phyloP scores from a whole-genome alignment of 2,888 invertebrate genomes.

The Rhamnusium bicolor region DNA sequence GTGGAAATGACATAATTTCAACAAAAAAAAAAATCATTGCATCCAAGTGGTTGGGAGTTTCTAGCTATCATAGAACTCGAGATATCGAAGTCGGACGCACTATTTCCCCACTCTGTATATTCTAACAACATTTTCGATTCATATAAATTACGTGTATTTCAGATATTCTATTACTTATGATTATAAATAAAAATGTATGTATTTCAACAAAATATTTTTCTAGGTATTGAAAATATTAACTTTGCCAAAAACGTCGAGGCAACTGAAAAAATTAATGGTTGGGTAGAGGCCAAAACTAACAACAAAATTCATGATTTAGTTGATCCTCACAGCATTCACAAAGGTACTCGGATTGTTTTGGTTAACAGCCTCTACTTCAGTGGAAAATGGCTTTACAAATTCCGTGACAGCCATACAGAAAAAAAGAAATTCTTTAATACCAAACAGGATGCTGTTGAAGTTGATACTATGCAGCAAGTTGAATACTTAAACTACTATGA shows the following conservation, averaged over 20 bases:
- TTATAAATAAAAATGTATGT: too few species aligned
- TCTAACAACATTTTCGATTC: too few species aligned
- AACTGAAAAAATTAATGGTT: constrained; percentile 63
- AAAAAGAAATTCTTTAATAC: constrained; percentile 57
- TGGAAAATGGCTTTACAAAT: constrained; percentile 57
- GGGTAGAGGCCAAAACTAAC: constrained; percentile 65
- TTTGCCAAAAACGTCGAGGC: constrained; percentile 44
- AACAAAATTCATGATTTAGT: constrained; percentile 63
- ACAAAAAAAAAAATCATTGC: too few species aligned
- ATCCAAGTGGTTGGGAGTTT: too few species aligned
- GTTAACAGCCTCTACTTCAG: constrained; percentile 66
- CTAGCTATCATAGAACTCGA: too few species aligned
- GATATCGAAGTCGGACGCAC: too few species aligned
- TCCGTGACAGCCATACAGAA: constrained; percentile 48
- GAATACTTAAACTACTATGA: constrained; percentile 58
- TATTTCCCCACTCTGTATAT: too few species aligned
- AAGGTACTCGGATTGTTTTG: constrained; percentile 58
- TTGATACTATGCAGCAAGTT: constrained; percentile 59
- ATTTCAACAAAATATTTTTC: too few species aligned
- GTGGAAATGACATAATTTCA: too few species aligned
- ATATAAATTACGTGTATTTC: too few species aligned
- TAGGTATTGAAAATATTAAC: constrained; percentile 53
- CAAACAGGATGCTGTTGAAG: constrained; percentile 50
- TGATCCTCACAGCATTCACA: constrained; percentile 47
- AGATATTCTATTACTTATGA: too few species aligned